phyloP scores from a whole-genome alignment of 2,113 vertebrate species.

The Pelusios castaneus region DNA sequence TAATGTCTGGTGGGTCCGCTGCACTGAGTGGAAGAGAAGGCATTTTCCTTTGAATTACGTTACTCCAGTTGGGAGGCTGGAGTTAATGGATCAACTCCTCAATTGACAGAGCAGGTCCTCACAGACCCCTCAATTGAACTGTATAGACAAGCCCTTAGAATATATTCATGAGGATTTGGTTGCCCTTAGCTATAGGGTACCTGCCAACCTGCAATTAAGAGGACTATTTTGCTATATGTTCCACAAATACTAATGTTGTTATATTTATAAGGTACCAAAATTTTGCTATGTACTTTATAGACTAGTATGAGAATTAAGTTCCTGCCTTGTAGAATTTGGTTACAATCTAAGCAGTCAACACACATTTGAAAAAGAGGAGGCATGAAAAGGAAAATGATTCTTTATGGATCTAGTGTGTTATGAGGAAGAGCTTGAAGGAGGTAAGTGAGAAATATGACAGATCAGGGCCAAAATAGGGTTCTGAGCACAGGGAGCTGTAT shows the following conservation, averaged over 20 bases:
- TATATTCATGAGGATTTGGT: fast-evolving
- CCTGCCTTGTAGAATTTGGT: neutral
- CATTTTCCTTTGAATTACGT: no score
- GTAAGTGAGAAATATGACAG: neutral
- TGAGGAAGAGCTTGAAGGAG: neutral
- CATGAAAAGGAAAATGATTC: neutral
- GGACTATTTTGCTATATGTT: neutral
- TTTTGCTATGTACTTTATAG: neutral
- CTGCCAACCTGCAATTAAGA: neutral
- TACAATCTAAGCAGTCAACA: neutral
- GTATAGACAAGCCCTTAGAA: neutral
- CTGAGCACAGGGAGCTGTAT: neutral
- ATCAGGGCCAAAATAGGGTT: neutral
- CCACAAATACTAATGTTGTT: neutral
- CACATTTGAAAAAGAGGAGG: neutral
- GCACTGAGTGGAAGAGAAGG: no score
- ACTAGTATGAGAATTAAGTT: neutral
- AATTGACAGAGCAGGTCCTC: no score
- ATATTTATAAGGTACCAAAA: fast-evolving
- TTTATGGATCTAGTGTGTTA: neutral
- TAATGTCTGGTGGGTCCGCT: no score
- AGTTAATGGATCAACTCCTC: no score
- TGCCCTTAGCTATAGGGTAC: fast-evolving
- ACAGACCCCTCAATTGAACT: no score
- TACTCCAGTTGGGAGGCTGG: no score